Base-by-base conservation (phyloP, 2,797 vertebrate genomes). In the Poecilia velifera region DNA sequence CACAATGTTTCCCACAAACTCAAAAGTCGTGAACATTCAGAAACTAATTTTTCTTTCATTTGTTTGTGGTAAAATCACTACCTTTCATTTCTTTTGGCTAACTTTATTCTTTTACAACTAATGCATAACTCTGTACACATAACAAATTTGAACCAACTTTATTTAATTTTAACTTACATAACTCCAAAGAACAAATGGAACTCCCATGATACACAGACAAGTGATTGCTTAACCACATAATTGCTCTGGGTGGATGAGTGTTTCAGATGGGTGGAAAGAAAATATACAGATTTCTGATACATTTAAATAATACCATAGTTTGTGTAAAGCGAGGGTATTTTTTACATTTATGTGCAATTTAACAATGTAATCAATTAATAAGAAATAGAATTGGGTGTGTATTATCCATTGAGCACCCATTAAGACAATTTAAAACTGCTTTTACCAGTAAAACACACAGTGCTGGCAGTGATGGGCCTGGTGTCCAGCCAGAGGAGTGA, bases 401-500 rank as follows among this genome's bases (percentile, higher is more conserved):
- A 20, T 64, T 1, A 36, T 36, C 1, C 16, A 66, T 36, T 20
- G 7, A 66, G 34, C 4, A 25, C 31, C 18, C 20, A 39, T 22
- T 66, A 4, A 70, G 43, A 25, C 3, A 0, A 41, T 43, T n/a
- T 41, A 4, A 14, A 70, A 43, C 22, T 70, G 66, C 39, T 36
- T 43, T 68, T 22, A 70, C 39, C 39, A 43, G 66, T 41, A 12
- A 68, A 43, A n/a, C 4, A 68, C 4, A 64, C 2, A 9, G 62
- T 20, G 78, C 74, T 81, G 80, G 84, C 80, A 83, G 66, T 66
- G 55, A 79, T 34, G 80, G 76, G 2, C 16, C 70, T 16, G 62
- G 75, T 90, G 84, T 85, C 79, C 57, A 0, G 84, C 86, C 85
- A 91, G 83, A 76, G 39, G 71, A 88, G 66, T 89, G 84, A 91